phyloP scores from a whole-genome alignment of 2,113 vertebrate species.

The Illadopsis cleaveri region DNA sequence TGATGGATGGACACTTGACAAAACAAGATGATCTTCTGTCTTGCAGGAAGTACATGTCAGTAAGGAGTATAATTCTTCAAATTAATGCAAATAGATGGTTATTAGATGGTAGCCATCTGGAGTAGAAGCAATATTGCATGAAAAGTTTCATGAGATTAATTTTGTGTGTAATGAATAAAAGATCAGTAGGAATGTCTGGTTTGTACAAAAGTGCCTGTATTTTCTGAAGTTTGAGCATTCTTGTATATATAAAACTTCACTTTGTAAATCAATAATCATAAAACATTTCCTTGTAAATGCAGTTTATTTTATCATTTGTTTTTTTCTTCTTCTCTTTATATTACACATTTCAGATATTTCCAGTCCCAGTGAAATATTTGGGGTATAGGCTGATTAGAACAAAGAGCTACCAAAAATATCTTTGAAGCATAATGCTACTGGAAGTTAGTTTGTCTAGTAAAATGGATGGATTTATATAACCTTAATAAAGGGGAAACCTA shows the following conservation, averaged over 20 bases:
- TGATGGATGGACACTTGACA: background rate
- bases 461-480: slow-evolving; percentile 50
- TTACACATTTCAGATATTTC: background rate
- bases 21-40: background rate
- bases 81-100: background rate
- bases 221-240: background rate
- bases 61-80: background rate
- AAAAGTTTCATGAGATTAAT: background rate
- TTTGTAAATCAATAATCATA: background rate
- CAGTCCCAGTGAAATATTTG: background rate
- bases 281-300: background rate
- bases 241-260: background rate
- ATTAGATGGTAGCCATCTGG: background rate
- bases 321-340: background rate
- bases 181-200: background rate
- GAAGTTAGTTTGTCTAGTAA: slow-evolving; percentile 51
- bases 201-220: background rate
- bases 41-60: background rate
- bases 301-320: background rate
- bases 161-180: background rate
- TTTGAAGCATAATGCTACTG: background rate
- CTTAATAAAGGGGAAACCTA: slow-evolving; percentile 62
- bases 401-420: background rate
- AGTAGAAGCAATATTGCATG: background rate
- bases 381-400: background rate